A percentile compares a stretch with the other conserved stretches of the same genome.
Evolutionary conservation across 2,113 vertebrate species (phyloP).

Genomic region (Lampris megalopsis): DNA sequence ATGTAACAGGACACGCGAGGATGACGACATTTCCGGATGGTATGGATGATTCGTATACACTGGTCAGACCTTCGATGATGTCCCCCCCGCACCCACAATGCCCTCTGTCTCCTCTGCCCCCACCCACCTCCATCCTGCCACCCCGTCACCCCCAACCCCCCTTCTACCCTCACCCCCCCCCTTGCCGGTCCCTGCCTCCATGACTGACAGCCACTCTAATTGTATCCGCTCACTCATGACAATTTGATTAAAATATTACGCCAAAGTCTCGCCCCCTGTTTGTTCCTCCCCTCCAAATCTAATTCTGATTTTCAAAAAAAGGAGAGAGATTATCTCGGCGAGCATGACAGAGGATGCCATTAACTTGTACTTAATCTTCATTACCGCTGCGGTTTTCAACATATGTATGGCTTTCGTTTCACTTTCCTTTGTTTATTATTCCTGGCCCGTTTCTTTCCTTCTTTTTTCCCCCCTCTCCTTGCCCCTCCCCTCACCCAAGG

Average conservation of each 20-base stretch:
- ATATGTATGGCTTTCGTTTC: slow-evolving; percentile 92
- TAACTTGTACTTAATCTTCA: slow-evolving; percentile 99
- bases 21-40: no score
- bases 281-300: slow-evolving; percentile 98
- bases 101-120: slow-evolving; percentile 32
- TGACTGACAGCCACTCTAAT: slow-evolving; percentile 99
- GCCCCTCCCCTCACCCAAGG: slow-evolving; percentile 36
- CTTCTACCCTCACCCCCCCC: slow-evolving; percentile 62
- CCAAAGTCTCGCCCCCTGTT: slow-evolving; percentile 98
- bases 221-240: slow-evolving; percentile 99
- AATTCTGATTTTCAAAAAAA: slow-evolving; percentile 94
- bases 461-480: slow-evolving; percentile 76
- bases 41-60: no score
- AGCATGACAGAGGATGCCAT: slow-evolving; percentile 98
- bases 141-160: background rate
- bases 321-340: slow-evolving; percentile 97
- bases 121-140: slow-evolving; percentile 12
- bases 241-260: slow-evolving; percentile 99
- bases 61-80: no score
- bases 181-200: slow-evolving; percentile 83
- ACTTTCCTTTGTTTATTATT: no score
- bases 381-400: slow-evolving; percentile 95
- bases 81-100: slow-evolving; percentile 55
- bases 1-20: no score
- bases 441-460: slow-evolving; percentile 69